phyloP scores from a whole-genome alignment of 2,797 vertebrate species.

The Hephaestus fuliginosus region DNA sequence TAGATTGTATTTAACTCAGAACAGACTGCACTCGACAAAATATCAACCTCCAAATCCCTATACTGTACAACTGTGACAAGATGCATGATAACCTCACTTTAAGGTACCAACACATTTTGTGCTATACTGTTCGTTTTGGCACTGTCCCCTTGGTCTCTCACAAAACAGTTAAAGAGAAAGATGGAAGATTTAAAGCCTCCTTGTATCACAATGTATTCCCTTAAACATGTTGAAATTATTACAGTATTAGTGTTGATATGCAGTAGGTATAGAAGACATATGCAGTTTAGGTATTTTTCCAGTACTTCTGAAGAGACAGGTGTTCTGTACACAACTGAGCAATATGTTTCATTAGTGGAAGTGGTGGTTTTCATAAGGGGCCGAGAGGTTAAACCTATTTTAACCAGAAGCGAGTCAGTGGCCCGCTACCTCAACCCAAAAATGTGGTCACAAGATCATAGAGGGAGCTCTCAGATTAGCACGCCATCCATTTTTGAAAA shows the following conservation, averaged over 20 bases:
- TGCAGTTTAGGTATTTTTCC: background rate
- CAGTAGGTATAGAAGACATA: background rate
- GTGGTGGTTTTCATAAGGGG: constrained; percentile 46
- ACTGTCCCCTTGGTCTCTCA: too few relatives aligned
- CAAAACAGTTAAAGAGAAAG: too few relatives aligned
- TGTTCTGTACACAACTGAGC: constrained; percentile 20
- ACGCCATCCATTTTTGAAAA: constrained; percentile 65
- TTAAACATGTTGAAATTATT: background rate
- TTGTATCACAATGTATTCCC: background rate
- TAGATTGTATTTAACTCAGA: background rate
- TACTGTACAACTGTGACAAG: background rate
- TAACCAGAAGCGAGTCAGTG: constrained; percentile 65
- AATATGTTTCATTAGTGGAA: constrained; percentile 54
- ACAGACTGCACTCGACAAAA: background rate
- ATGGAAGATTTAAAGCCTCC: background rate
- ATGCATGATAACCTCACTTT: background rate
- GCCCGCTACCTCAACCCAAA: constrained; percentile 60
- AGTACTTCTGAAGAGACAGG: constrained; percentile 26
- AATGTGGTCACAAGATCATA: constrained; percentile 74
- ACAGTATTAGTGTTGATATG: background rate
- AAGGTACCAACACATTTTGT: too few relatives aligned
- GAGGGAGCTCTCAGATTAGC: constrained; percentile 73
- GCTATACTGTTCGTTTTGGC: too few relatives aligned
- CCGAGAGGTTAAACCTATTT: constrained; percentile 69
- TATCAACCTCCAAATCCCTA: background rate